Percentiles rank a stretch among this genome's conserved stretches.
Conservation (phyloP, 2,113 vertebrate species). For the Electrona antarctica region DNA sequence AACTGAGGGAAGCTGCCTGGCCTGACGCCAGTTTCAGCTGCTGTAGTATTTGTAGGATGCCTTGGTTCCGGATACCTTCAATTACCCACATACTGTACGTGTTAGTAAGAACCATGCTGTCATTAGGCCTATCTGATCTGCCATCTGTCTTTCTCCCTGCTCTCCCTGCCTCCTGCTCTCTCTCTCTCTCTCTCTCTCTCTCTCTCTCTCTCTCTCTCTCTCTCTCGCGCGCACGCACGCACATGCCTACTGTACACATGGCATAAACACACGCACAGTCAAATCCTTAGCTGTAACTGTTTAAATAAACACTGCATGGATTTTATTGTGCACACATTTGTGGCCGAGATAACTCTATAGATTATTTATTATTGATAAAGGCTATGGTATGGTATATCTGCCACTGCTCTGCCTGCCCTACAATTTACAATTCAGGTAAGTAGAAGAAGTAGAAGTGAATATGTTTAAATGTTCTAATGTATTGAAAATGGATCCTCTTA, state of each 20-base stretch:
- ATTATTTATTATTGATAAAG: neutral
- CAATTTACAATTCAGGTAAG: no score
- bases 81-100: neutral
- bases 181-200: neutral
- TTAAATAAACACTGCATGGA: no score
- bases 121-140: no score
- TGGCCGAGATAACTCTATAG: no score
- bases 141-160: neutral
- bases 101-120: neutral
- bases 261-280: neutral
- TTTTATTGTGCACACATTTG: no score
- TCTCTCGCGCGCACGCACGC: neutral
- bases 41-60: neutral
- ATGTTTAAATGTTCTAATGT: no score
- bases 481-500: no score
- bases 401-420: no score
- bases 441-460: no score
- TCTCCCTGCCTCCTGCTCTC: neutral
- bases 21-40: slow-evolving; percentile 32
- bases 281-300: no score
- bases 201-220: neutral
- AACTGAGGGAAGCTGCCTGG: slow-evolving; percentile 20
- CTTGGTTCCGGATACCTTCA: slow-evolving; percentile 6
- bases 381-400: slow-evolving; percentile 7
- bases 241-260: neutral